Percentiles rank a stretch among this genome's conserved stretches.
phyloP scores from a whole-genome alignment of 1,140 invertebrate species.

The Daktulosphaira vitifoliae region DNA sequence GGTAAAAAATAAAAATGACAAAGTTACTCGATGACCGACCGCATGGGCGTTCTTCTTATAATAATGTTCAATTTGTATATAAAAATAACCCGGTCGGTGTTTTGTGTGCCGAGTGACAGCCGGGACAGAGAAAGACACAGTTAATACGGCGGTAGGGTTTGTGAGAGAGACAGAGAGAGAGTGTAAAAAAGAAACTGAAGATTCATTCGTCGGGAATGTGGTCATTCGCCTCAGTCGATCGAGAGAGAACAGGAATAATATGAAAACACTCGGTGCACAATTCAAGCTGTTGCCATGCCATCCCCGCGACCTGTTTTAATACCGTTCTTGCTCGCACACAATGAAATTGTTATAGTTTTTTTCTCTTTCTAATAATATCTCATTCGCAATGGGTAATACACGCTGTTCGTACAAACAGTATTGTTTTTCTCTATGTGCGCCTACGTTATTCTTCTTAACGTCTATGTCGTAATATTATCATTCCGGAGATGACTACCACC shows the following conservation, averaged over 20 bases:
- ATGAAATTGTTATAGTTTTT: slow-evolving; percentile 17
- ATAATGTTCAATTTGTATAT: not conserved
- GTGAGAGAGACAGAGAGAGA: not conserved
- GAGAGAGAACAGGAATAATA: slow-evolving; percentile 1
- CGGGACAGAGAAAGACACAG: not conserved
- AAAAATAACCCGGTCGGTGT: slow-evolving; percentile 16
- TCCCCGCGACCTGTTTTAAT: not conserved
- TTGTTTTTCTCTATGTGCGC: not conserved
- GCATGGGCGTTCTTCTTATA: no score
- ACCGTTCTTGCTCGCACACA: slow-evolving; percentile 19
- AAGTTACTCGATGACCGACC: no score
- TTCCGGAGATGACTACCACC: not conserved
- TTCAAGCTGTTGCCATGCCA: not conserved
- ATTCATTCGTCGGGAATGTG: slow-evolving; percentile 27
- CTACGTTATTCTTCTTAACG: not conserved
- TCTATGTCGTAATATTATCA: not conserved
- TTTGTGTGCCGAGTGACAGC: no score
- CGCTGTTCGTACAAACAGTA: not conserved
- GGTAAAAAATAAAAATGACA: no score
- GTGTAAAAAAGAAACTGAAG: no score
- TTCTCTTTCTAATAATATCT: not conserved
- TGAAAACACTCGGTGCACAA: slow-evolving; percentile 1
- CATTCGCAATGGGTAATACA: no score
- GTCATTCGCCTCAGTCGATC: not conserved
- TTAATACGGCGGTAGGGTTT: no score